Percentiles rank a stretch among this genome's conserved stretches.
Evolutionary conservation across 2,113 vertebrate genomes (phyloP).

Genomic region (Nothoprocta pentlandii): DNA sequence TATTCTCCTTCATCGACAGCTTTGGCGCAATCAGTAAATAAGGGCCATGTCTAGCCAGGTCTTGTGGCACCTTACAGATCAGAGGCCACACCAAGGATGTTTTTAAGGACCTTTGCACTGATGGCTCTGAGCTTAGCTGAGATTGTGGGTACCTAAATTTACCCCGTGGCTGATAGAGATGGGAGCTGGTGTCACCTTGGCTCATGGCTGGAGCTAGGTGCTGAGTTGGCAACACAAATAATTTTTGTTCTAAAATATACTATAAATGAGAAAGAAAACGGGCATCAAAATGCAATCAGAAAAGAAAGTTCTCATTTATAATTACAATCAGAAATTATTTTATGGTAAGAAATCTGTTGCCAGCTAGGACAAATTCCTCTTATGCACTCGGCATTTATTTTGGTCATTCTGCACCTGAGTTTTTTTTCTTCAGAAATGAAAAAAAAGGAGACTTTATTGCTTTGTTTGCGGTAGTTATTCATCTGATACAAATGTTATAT

Average conservation of each 20-base stretch:
- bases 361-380: neutral
- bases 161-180: neutral
- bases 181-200: fast-evolving
- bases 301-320: neutral
- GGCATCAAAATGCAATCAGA: neutral
- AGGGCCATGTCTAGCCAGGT: neutral
- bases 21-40: neutral
- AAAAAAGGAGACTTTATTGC: neutral
- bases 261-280: neutral
- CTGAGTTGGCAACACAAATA: neutral
- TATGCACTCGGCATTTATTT: neutral
- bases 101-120: neutral
- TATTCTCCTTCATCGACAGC: neutral
- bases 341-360: neutral
- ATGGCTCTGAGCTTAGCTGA: neutral
- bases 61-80: neutral
- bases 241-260: constrained; percentile 1
- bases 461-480: constrained; percentile 40
- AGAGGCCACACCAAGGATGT: neutral
- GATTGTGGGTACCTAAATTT: neutral
- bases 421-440: neutral
- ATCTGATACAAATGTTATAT: constrained; percentile 34
- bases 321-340: neutral
- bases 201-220: neutral
- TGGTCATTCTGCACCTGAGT: neutral